phyloP scores from a whole-genome alignment of 2,113 vertebrate genomes.

The Sceloporus undulatus region DNA sequence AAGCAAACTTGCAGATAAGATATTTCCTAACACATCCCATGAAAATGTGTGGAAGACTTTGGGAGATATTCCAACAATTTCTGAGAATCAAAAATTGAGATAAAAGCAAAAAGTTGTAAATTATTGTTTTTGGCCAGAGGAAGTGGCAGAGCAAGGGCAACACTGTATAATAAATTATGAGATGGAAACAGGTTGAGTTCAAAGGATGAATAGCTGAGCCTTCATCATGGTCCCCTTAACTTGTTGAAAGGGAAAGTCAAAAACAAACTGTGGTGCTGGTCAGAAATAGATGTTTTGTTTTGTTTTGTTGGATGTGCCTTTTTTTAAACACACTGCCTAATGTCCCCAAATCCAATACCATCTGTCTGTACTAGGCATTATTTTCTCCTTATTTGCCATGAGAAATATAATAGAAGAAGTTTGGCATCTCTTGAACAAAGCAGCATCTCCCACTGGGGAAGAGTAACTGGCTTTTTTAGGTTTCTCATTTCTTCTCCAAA shows the following conservation, averaged over 20 bases:
- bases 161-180: not conserved
- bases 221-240: not conserved
- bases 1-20: not conserved
- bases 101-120: not conserved
- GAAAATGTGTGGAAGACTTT: constrained; percentile 36
- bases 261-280: not conserved
- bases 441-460: not conserved
- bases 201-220: not conserved
- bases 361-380: not conserved
- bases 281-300: not conserved
- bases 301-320: not conserved
- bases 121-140: not conserved
- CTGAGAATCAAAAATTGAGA: not conserved
- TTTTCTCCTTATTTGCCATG: not conserved
- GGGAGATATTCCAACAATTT: not conserved
- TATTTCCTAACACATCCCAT: not conserved
- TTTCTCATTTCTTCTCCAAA: not conserved
- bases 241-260: not conserved
- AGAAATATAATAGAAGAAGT: not conserved
- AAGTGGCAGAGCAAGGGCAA: not conserved
- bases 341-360: not conserved
- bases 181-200: not conserved
- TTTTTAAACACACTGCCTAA: not conserved
- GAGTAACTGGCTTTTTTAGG: not conserved
- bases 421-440: not conserved